phyloP scores from a whole-genome alignment of 2,113 vertebrate species.

The Trematomus loennbergii region DNA sequence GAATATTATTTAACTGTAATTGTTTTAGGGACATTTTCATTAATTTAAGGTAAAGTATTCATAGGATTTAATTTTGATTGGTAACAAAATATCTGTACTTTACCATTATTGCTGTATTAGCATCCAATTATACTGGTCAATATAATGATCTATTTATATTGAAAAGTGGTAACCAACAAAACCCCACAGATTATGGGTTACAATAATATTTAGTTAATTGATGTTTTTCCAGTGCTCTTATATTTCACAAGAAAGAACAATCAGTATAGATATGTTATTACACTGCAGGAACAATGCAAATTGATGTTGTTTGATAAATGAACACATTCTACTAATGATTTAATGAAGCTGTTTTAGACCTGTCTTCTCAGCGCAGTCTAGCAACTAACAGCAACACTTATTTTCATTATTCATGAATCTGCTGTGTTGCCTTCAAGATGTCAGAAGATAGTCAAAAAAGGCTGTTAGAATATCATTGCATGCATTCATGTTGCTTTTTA shows the following conservation, averaged over 20 bases:
- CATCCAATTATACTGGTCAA: not conserved
- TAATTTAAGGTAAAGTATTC: not conserved
- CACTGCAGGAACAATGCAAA: not conserved
- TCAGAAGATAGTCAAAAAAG: not conserved
- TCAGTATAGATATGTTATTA: not conserved
- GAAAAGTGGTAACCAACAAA: not conserved
- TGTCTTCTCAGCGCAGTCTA: not conserved
- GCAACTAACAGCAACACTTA: not conserved
- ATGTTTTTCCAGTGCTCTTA: not conserved
- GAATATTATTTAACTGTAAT: not conserved
- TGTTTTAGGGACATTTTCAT: not conserved
- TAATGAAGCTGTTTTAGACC: not conserved
- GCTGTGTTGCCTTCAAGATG: not conserved
- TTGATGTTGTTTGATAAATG: not conserved
- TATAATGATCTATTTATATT: not conserved
- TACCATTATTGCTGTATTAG: not conserved
- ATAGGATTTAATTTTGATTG: not conserved
- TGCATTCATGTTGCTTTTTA: not conserved
- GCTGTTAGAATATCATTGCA: not conserved
- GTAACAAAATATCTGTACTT: not conserved
- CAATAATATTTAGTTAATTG: not conserved
- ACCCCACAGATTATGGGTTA: not conserved
- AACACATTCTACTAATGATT: slow-evolving; percentile 1
- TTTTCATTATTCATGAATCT: not conserved
- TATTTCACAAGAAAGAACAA: not conserved